Percentiles rank a stretch among this genome's conserved stretches.
Evolutionary conservation across 2,888 invertebrate genomes (phyloP).

Genomic region (Ditylenchus weischeri): DNA sequence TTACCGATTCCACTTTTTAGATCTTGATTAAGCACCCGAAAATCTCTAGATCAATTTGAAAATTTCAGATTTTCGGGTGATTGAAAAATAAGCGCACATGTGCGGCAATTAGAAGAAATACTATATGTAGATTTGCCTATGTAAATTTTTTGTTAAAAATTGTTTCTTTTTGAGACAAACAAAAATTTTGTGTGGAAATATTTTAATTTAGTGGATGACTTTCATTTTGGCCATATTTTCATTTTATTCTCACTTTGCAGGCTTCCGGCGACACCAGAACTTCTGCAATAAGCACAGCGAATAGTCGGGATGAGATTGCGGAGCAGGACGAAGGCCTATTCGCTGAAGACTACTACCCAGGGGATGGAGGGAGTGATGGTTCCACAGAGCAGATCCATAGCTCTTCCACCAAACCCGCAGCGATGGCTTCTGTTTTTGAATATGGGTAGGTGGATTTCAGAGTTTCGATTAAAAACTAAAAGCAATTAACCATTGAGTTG

Average conservation of each 20-base stretch:
- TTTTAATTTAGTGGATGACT: no score
- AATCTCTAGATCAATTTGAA: no score
- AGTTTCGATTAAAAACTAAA: no score
- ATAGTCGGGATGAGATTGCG: background rate
- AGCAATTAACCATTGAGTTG: no score
- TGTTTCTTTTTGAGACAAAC: background rate
- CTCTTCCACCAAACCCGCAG: background rate
- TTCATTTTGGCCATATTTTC: no score
- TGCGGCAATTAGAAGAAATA: no score
- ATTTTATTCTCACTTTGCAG: background rate
- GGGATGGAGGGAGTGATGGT: background rate
- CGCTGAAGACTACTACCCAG: slow-evolving; percentile 2
- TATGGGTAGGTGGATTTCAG: background rate
- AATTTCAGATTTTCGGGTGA: no score
- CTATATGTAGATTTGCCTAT: no score
- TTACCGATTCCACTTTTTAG: no score
- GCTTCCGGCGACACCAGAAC: slow-evolving; percentile 3
- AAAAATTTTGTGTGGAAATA: background rate
- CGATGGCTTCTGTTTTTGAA: slow-evolving; percentile 1
- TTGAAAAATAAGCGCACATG: no score
- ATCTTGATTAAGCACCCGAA: no score
- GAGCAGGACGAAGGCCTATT: background rate
- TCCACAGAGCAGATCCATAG: background rate
- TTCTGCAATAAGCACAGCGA: background rate
- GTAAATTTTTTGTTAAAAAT: no score